Base-by-base conservation (phyloP, 1,140 invertebrate species). In the Cyclargus thomasi region DNA sequence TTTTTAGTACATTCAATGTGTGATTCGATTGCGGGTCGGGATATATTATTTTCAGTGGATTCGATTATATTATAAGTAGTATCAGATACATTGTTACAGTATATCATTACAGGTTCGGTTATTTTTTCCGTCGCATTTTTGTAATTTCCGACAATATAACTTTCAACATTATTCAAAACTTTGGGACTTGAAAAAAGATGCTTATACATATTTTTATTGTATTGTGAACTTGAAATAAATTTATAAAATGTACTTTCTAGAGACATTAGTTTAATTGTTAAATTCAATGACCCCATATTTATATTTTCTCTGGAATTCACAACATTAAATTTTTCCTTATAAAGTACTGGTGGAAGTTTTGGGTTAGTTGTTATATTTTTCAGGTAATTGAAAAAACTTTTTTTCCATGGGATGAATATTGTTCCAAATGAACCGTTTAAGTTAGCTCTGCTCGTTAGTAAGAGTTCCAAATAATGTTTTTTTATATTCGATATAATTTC, bases 381-480 rank as follows among this genome's bases (percentile, higher is more conserved):
- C 64, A 89, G 74, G 72, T 83, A 86, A 23, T 77, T 69, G 63
- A 76, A 71, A 66, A 75, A 83, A 36, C 55, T 18, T 20, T 70
- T 23, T 53, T 63, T 75, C 85, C 86, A 89, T 16, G 78, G 71
- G 53, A 87, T 77, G 6, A 67, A 47, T 22, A 70, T 68, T 0
- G 72, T 77, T 14, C 80, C 85, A n/a, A 87, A 55, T 67, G 70
- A 77, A 23, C 72, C 39, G 14, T 74, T 57, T 2, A 68, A 67
- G 39, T 78, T 63, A 22, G 65, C 62, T 66, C 77, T 81, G 57
- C 70, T 78, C 62, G 73, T 80, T n/a, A 88, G 21, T 6, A 68
- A 77, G 65, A 89, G 16, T 68, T 82, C 76, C 53, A 89, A 76
- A 17, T 82, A 79, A 74, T 79, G 75, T 17, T 70, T 71, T 47